Conservation (phyloP, 2,113 vertebrate species). For the Microcebus griseorufus region DNA sequence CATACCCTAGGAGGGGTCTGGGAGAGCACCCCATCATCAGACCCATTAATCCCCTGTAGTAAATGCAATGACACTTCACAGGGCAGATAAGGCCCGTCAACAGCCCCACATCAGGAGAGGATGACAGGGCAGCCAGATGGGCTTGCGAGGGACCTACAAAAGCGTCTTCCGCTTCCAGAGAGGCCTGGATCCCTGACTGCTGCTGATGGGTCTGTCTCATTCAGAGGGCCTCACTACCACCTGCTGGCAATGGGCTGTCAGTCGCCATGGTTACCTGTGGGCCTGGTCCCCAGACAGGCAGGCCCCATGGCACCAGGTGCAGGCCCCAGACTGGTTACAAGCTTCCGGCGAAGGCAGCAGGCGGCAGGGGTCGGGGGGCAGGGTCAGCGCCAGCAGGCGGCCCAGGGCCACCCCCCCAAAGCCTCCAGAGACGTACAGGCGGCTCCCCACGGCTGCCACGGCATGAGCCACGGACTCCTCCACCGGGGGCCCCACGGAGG, state of each 20-base stretch:
- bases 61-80: no score
- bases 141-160: not conserved
- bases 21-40: not conserved
- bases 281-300: conserved; percentile 91
- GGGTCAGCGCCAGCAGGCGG: conserved; percentile 87
- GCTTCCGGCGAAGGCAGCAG: conserved; percentile 87
- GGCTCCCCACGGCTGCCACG: conserved; percentile 85
- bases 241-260: not conserved
- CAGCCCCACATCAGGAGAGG: not conserved
- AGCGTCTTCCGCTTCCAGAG: not conserved
- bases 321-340: conserved; percentile 91
- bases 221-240: not conserved
- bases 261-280: conserved; percentile 86
- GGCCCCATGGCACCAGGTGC: conserved; percentile 89
- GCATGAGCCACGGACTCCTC: conserved; percentile 91
- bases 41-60: not conserved
- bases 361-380: conserved; percentile 91
- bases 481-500: conserved; percentile 88
- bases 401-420: conserved; percentile 92
- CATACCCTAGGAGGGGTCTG: not conserved
- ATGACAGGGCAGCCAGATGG: not conserved
- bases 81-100: not conserved
- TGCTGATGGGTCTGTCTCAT: not conserved
- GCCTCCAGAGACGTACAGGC: conserved; percentile 91
- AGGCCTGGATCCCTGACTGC: accelerated